Conservation (phyloP, 2,888 invertebrate species). For the Callyntrura sp. region DNA sequence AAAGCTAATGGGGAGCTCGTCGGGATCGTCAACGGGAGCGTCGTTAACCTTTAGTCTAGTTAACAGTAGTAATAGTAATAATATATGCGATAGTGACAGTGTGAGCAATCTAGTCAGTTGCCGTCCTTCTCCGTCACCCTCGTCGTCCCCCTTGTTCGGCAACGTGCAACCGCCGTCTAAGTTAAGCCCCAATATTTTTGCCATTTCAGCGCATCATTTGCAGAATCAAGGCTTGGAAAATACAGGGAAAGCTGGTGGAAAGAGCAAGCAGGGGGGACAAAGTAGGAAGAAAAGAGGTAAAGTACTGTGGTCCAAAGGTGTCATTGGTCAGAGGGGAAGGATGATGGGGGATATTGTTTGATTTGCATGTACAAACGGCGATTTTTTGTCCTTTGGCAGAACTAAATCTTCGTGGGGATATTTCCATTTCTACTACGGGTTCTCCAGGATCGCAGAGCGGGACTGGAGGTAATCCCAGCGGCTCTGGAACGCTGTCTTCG, state of each 20-base stretch:
- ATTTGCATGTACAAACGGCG: too few relatives aligned
- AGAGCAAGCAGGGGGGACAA: conserved; percentile 47
- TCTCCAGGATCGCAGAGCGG: conserved; percentile 67
- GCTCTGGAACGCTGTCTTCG: conserved; percentile 64
- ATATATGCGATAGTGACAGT: conserved; percentile 44
- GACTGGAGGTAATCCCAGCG: conserved; percentile 72
- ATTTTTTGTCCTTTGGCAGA: neutral
- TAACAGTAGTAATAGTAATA: conserved; percentile 46
- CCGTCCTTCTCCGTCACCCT: conserved; percentile 33
- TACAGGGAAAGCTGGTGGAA: conserved; percentile 26
- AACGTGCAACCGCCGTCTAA: conserved; percentile 23
- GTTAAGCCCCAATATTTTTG: conserved; percentile 45
- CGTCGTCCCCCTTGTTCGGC: conserved; percentile 27
- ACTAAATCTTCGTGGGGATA: conserved; percentile 55
- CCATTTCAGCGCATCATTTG: conserved; percentile 62
- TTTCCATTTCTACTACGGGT: conserved; percentile 36
- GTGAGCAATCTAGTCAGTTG: conserved; percentile 68
- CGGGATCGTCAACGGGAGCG: neutral
- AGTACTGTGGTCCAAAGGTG: neutral
- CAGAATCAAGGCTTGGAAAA: neutral
- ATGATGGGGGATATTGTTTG: too few relatives aligned
- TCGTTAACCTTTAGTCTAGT: conserved; percentile 28
- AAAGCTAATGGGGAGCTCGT: conserved; percentile 43
- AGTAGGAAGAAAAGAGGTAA: conserved; percentile 53
- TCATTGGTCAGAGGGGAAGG: too few relatives aligned